phyloP scores from a whole-genome alignment of 2,888 invertebrate species.

The Galerucella pusilla region DNA sequence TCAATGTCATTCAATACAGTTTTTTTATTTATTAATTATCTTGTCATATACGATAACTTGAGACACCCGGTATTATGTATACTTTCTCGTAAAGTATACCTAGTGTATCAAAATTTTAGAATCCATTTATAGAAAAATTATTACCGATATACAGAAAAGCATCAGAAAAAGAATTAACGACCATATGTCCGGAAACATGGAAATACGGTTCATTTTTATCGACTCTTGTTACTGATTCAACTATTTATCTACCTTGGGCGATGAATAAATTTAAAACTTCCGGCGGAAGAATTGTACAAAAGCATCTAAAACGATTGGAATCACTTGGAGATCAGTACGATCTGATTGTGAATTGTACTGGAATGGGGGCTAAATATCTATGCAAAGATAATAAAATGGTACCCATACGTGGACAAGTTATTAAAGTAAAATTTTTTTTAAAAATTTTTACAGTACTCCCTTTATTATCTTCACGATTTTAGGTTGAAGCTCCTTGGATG shows the following conservation, averaged over 20 bases:
- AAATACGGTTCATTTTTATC: slow-evolving; percentile 86
- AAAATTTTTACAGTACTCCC: not conserved
- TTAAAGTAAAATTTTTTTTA: slow-evolving; percentile 68
- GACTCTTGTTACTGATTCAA: slow-evolving; percentile 81
- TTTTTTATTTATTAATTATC: too few species aligned
- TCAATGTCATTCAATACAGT: too few species aligned
- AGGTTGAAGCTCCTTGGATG: slow-evolving; percentile 88
- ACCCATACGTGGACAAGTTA: slow-evolving; percentile 86
- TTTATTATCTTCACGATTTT: slow-evolving; percentile 5
- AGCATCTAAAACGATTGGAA: slow-evolving; percentile 71
- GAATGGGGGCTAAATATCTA: slow-evolving; percentile 82
- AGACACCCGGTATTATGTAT: not conserved
- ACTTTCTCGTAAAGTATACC: not conserved
- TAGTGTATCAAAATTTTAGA: slow-evolving; percentile 66
- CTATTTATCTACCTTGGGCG: slow-evolving; percentile 82
- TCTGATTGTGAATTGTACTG: slow-evolving; percentile 86
- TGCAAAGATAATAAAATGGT: slow-evolving; percentile 81
- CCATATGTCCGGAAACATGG: slow-evolving; percentile 78
- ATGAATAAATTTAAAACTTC: slow-evolving; percentile 70
- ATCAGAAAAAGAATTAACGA: slow-evolving; percentile 76
- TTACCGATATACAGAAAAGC: slow-evolving; percentile 80
- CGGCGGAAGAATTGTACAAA: slow-evolving; percentile 73
- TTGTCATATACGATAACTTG: too few species aligned
- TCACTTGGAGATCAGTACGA: slow-evolving; percentile 73
- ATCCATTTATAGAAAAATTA: slow-evolving; percentile 80